phyloP scores from a whole-genome alignment of 53 echinoderm and acorn worm genomes.

The Temnopleurus reevesii region DNA sequence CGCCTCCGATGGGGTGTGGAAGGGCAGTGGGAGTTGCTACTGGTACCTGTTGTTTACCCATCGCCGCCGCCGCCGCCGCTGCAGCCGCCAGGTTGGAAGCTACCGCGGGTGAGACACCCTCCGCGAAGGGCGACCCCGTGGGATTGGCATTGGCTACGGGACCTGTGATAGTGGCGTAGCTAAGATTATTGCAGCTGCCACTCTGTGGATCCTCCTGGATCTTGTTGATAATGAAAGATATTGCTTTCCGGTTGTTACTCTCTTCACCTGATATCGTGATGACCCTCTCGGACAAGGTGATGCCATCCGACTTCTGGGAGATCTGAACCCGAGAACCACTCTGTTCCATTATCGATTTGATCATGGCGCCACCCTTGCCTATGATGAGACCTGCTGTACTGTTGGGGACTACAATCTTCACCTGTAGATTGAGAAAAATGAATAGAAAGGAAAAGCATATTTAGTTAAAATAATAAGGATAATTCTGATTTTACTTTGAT shows the following conservation, averaged over 20 bases:
- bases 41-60: conserved; percentile 48
- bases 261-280: conserved; percentile 90
- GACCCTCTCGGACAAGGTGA: conserved; percentile 92
- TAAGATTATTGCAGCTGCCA: conserved; percentile 98
- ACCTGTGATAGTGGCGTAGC: conserved; percentile 94
- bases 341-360: conserved; percentile 98
- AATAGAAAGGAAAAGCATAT: conserved; percentile 5
- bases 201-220: conserved; percentile 99
- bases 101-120: conserved; percentile 78
- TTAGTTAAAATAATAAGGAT: too few relatives aligned
- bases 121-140: conserved; percentile 97
- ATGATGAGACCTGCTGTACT: conserved; percentile 99
- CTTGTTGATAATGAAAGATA: conserved; percentile 95
- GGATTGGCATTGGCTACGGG: conserved; percentile 98
- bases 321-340: conserved; percentile 93
- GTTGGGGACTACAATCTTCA: conserved; percentile 96
- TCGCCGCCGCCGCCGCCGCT: conserved; percentile 66
- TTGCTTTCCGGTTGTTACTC: conserved; percentile 85
- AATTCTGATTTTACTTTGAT: too few relatives aligned
- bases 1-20: conserved; percentile 73
- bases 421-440: conserved; percentile 64
- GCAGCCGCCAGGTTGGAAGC: conserved; percentile 78
- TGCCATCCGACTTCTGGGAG: conserved; percentile 97
- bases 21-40: conserved; percentile 45
- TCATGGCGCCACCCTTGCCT: conserved; percentile 96